Conservation (phyloP, 2,113 vertebrate species). For the Heterocephalus glaber region DNA sequence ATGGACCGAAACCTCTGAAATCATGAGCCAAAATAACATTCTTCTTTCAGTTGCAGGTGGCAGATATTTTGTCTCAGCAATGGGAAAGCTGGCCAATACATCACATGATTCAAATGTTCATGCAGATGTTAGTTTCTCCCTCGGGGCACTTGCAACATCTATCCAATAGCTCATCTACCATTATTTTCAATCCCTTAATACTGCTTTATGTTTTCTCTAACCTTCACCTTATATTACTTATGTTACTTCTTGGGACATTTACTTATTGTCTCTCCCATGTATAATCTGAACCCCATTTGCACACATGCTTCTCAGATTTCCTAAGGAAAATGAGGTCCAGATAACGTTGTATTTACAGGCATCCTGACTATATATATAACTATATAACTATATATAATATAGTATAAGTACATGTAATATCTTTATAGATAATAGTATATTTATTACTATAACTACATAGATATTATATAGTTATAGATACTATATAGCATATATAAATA, state of each 20-base stretch:
- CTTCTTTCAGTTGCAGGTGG: background rate
- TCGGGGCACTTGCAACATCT: background rate
- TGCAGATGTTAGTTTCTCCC: background rate
- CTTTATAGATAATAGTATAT: background rate
- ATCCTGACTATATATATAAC: background rate
- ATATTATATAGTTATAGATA: background rate
- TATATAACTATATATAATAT: background rate
- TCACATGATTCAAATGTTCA: background rate
- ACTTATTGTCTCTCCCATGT: background rate
- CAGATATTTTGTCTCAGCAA: background rate
- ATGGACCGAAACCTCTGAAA: background rate
- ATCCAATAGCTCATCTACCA: background rate
- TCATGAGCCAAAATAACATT: background rate
- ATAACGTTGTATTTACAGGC: constrained; percentile 2
- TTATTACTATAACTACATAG: background rate
- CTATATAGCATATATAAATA: no score
- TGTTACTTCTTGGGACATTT: background rate
- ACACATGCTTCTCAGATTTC: constrained; percentile 24
- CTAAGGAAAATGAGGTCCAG: background rate
- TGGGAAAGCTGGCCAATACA: background rate
- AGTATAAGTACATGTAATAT: background rate
- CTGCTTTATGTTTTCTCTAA: background rate
- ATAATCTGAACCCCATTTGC: background rate
- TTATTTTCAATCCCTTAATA: background rate
- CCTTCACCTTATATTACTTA: background rate